Evolutionary conservation across 1,140 invertebrate genomes (phyloP), one percentile per base, ranked within the genome.

Genomic region (Cotesia chilonis): DNA sequence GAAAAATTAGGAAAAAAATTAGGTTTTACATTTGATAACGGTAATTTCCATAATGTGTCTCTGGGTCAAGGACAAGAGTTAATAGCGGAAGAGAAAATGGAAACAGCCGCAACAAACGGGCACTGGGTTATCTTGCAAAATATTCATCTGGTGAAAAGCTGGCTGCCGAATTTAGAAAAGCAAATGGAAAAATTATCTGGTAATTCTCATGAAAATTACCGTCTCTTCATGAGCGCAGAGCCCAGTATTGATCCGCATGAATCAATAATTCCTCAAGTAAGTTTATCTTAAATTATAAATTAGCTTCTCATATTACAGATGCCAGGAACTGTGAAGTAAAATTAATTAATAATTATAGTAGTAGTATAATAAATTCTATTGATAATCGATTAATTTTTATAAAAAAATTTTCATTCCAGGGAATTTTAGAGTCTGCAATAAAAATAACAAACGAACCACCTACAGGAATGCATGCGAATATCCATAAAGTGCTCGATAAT

Each of bases 361-460:
- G 28, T 47, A 28, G 28, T 47, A 9, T 47, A 47, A 9, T 47
- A 47, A 47, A 9, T 9, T 47, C 10, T 4, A 47, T 47, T 47
- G 41, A 47, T 47, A 9, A 10, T 47, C 10, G 4, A 47, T 47
- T 3, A 47, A 47, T 47, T 9, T 47, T 47, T 9, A 47, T 47
- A 47, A 47, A 28, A 28, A 28, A 28, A 2, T 28, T 28, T 28
- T 28, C 28, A 28, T 64, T 60, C 60, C 89, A 93, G 87, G 96
- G 96, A 66, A 94, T 99, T 76, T 85, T 98, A 4, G 96, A 99
- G 83, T 94, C 95, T 0, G 94, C 95, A 0, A 96, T 98, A 79
- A 98, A 99, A 88, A 97, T 98, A 52, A 98, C 96, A 0, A 98
- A 98, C 80, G 96, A 98, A 85, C 95, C 96, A 4, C 96, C 97